Evolutionary conservation across 2,113 vertebrate species (phyloP), one percentile per base, ranked within the genome.

Genomic region (Tyto alba): DNA sequence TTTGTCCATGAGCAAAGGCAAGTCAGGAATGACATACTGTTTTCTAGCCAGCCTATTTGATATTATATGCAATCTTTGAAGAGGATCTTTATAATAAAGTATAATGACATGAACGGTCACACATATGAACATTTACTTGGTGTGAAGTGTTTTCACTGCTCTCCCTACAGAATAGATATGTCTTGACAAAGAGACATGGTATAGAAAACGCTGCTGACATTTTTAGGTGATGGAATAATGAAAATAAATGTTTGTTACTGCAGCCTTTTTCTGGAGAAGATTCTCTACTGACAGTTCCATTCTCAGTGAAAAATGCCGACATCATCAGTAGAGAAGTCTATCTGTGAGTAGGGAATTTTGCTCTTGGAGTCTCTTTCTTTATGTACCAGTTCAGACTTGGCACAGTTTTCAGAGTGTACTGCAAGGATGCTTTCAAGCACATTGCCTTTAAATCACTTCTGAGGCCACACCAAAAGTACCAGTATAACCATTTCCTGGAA

Each of bases 91-190:
- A 64, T 94, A 95, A 69, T 79, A 95, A 91, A 92, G 48, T 82
- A 29, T 63, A 81, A 91, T 41, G 29, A 52, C 62, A 93, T 82
- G 50, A 74, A 79, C 1, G 5, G 36, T 94, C 83, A 93, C 67
- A 91, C 23, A 83, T 18, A 69, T 64, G 66, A 93, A 81, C 29
- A 76, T 64, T 91, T 92, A 93, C 63, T 94, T 90, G 91, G 32
- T 93, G 85, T 93, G 57, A 96, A 92, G 36, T 71, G 34, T 95
- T 97, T 96, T 80, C 74, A 91, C 16, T 73, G 43, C 38, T 90
- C 80, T 97, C 34, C 69, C 82, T 95, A 40, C 29, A 96, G 63
- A 82, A 82, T 1, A 80, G 57, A 72, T 66, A 79, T 7, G 10
- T 82, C 60, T 90, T 90, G 62, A 94, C 47, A 87, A 90, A 60